Percentiles rank a stretch among this genome's conserved stretches.
These are phyloP conservation scores for Drosophila tristis DNA, from an alignment of 1,140 invertebrate species.

Conservation along the genomic window DNA sequence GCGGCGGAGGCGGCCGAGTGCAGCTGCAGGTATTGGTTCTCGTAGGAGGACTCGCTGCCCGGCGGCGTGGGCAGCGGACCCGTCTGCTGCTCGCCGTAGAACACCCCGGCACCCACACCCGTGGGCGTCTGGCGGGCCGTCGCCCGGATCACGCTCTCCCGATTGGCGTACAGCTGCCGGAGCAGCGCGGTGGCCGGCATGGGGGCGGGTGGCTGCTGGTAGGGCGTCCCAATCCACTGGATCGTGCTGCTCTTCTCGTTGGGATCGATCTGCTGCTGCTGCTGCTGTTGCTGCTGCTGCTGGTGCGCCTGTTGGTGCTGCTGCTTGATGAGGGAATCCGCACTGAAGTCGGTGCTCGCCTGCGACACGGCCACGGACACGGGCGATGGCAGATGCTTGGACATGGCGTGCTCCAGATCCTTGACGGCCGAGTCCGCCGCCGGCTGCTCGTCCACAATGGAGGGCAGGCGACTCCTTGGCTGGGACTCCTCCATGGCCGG, in stretches of 20 bases:
- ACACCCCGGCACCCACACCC: slow-evolving; percentile 70
- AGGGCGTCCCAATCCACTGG: slow-evolving; percentile 95
- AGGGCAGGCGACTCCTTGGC: slow-evolving; percentile 72
- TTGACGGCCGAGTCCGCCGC: slow-evolving; percentile 85
- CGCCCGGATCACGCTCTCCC: slow-evolving; percentile 96
- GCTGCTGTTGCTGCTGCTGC: slow-evolving; percentile 87
- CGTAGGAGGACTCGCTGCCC: slow-evolving; percentile 91
- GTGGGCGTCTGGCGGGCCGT: slow-evolving; percentile 84
- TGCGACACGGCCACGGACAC: slow-evolving; percentile 57
- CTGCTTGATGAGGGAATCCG: slow-evolving; percentile 90
- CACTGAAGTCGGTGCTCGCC: slow-evolving; percentile 91
- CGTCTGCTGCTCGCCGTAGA: slow-evolving; percentile 86
- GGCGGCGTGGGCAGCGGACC: slow-evolving; percentile 94
- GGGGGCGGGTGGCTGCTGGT: slow-evolving; percentile 88
- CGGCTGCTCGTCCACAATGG: slow-evolving; percentile 73
- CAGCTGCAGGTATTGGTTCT: slow-evolving; percentile 89
- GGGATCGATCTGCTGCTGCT: slow-evolving; percentile 85
- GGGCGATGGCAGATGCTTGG: slow-evolving; percentile 93
- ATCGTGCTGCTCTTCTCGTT: slow-evolving; percentile 89
- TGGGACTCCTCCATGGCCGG: slow-evolving; percentile 65
- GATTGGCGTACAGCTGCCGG: slow-evolving; percentile 95
- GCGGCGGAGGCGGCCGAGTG: slow-evolving; percentile 86
- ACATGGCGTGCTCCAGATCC: slow-evolving; percentile 98
- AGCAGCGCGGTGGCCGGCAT: slow-evolving; percentile 93
- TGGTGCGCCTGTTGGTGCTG: slow-evolving; percentile 90